Evolutionary conservation across 2,888 invertebrate species (phyloP), one percentile per base, ranked within the genome.

Genomic region (Melikaiella ostensackeni): DNA sequence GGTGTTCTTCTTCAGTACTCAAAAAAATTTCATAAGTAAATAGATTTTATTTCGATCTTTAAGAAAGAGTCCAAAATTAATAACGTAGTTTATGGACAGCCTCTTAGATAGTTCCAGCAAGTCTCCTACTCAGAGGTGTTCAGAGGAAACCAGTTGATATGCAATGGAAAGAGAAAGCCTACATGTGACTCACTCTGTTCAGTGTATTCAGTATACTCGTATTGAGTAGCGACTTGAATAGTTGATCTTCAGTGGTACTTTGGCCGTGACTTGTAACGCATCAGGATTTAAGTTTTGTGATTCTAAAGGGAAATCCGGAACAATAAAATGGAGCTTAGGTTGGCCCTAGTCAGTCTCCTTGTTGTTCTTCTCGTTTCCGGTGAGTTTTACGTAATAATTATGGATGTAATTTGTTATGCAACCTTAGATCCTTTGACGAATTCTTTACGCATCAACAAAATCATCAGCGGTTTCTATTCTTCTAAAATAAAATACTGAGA

Each of bases 281-380:
- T 79, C 63, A 9, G 13, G 62, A 27, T 76, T 57, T 9, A 9
- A n/a, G n/a, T 64, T 38, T 13, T 46, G 77, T 30, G 42, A 30
- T 74, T 74, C 64, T 35, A 27, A 50, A 76, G 46, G 38, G 30
- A 50, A n/a, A 76, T 33, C 42, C 13, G 8, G 5, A 62, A 46
- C 21, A 19, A 46, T n/a, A 77, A 79, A 61, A 84, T 84, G 84
- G 79, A 77, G 76, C 79, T 78, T 79, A 86, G 81, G 81, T 73
- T 80, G 66, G 80, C 81, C 77, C 78, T 88, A 80, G 74, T 85
- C 74, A 80, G 84, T 59, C 83, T 83, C 77, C 80, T 86, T 74
- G 75, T 86, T 74, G 61, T 86, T 59, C 78, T 85, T 38, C 79
- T 88, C 66, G 75, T 83, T 77, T 81, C 81, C 42, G 89, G 89